Base-by-base conservation (phyloP, 2,113 vertebrate genomes). In the Takifugu flavidus region DNA sequence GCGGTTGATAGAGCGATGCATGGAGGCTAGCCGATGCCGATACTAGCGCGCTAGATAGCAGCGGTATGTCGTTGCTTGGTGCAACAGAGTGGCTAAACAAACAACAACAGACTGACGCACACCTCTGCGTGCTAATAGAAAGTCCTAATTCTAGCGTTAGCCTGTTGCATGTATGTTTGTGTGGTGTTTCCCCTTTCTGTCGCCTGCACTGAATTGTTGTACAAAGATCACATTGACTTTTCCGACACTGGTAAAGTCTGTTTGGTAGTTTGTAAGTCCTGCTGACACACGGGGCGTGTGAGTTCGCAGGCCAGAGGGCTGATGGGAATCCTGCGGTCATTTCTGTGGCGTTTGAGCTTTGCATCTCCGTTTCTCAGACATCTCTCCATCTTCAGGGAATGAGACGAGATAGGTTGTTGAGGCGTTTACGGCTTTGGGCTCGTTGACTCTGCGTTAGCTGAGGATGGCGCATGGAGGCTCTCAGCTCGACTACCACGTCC, bases 381-480 rank as follows among this genome's bases (percentile, higher is more conserved):
- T 58, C 2, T 64, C 12, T 65, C n/a, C 31, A 26, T 69, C 53
- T 67, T 26, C 56, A 91, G 88, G 88, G 76, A 93, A 96, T 96
- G 91, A 98, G 93, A 92, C 90, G 83, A 77, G 86, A 78, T 86
- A 67, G 89, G 70, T 84, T 90, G 52, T 90, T 92, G 92, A 89
- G 92, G 83, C 90, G 68, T 88, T 91, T 88, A 86, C 91, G 91
- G 72, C 90, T 93, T 90, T 87, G 92, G 89, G 88, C 89, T 73
- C 86, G 86, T 92, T 98, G 93, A 96, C 84, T 90, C 55, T 59
- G 88, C 78, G 82, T 86, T 69, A 56, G 82, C 86, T 92, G 90
- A 93, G 92, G 91, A 99, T 99, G 97, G 97, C 96, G 90, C 95
- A 98, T 86, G 92, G 92, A 83, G 93, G 92, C 82, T 92, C 92